Percentiles rank a stretch among this genome's conserved stretches.
Evolutionary conservation across 2,797 vertebrate species (phyloP).

Genomic region (Microchirus variegatus): DNA sequence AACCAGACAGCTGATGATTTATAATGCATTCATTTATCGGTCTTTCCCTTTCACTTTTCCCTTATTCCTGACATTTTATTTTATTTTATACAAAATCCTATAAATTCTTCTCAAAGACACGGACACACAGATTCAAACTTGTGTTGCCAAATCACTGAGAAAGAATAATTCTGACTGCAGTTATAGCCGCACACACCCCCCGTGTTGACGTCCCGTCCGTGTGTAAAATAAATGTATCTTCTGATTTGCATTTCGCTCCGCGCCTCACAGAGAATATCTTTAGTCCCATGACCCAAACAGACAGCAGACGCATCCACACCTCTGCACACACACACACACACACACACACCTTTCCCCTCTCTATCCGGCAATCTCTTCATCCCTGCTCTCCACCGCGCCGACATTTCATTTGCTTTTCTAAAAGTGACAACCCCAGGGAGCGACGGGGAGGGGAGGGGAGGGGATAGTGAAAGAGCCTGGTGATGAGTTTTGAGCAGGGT

Average conservation of each 20-base stretch:
- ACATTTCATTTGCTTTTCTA: slow-evolving; percentile 85
- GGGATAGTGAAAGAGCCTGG: slow-evolving; percentile 67
- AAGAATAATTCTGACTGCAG: too few species aligned
- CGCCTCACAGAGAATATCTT: slow-evolving; percentile 14
- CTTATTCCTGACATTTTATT: background rate
- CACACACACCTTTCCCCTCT: slow-evolving; percentile 59
- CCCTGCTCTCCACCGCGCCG: slow-evolving; percentile 56
- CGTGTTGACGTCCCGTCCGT: slow-evolving; percentile 11
- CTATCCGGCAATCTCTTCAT: slow-evolving; percentile 59
- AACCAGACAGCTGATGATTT: slow-evolving; percentile 47
- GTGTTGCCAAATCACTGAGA: background rate
- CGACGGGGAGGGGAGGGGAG: slow-evolving; percentile 33
- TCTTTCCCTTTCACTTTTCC: slow-evolving; percentile 15
- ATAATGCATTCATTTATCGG: slow-evolving; percentile 32
- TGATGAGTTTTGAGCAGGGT: slow-evolving; percentile 81
- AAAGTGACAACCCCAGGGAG: slow-evolving; percentile 79
- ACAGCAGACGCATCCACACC: slow-evolving; percentile 20
- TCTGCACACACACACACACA: slow-evolving; percentile 17
- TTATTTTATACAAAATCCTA: background rate
- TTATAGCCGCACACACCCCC: too few species aligned
- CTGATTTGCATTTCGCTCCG: slow-evolving; percentile 26
- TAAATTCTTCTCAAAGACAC: background rate
- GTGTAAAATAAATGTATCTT: slow-evolving; percentile 32
- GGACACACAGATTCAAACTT: background rate
- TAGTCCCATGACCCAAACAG: slow-evolving; percentile 40